phyloP scores from a whole-genome alignment of 2,113 vertebrate genomes.

The Cyanoderma ruficeps region DNA sequence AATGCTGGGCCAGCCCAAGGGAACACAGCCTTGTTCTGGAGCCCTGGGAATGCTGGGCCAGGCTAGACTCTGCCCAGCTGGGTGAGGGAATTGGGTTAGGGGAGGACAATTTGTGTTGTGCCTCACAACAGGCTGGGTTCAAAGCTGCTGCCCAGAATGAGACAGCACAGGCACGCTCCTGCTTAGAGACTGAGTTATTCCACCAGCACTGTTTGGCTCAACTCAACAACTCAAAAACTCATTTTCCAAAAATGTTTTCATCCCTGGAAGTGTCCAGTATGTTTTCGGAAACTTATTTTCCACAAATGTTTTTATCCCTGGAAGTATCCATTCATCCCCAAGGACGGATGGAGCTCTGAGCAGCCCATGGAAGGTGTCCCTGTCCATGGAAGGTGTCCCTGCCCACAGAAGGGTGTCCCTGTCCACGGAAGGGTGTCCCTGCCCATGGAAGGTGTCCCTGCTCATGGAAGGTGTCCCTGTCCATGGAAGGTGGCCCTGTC shows the following conservation, averaged over 20 bases:
- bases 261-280: not conserved
- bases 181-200: not conserved
- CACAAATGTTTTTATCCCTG: not conserved
- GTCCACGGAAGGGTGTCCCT: no score
- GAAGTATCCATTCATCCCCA: no score
- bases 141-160: not conserved
- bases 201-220: not conserved
- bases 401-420: no score
- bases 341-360: not conserved
- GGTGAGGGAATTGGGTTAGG: fast-evolving
- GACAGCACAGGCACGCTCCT: not conserved
- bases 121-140: not conserved
- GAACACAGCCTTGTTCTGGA: no score
- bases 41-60: no score
- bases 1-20: no score
- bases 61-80: fast-evolving
- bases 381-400: no score
- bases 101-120: fast-evolving
- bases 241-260: not conserved
- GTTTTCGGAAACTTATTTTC: not conserved
- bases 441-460: no score
- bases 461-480: no score
- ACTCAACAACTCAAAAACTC: not conserved
- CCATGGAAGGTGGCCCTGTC: no score
- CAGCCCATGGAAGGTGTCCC: not conserved